Percentiles rank a stretch among this genome's conserved stretches.
These are phyloP conservation scores for Micronisus gabar DNA, from an alignment of 2,113 vertebrate genomes.

Conservation along the genomic window DNA sequence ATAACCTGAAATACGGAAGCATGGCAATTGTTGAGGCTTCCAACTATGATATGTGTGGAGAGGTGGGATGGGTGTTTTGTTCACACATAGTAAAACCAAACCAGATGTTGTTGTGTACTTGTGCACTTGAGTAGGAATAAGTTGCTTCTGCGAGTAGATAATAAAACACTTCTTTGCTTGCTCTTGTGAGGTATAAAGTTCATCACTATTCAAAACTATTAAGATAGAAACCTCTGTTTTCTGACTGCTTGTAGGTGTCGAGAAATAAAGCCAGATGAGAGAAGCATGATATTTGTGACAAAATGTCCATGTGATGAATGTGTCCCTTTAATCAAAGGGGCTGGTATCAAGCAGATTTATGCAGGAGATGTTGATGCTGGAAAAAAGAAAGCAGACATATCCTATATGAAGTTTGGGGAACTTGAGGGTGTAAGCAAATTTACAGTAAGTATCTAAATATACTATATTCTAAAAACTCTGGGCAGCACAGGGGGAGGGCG, in stretches of 20 bases:
- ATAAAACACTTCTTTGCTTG: not conserved
- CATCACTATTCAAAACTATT: not conserved
- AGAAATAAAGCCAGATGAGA: slow-evolving; percentile 84
- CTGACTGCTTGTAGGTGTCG: slow-evolving; percentile 75
- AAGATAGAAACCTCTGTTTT: not conserved
- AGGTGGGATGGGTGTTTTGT: not conserved
- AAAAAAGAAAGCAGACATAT: slow-evolving; percentile 92
- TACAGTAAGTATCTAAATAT: slow-evolving; percentile 77
- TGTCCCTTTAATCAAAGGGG: slow-evolving; percentile 89
- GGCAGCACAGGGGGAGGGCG: not conserved
- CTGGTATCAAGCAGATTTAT: slow-evolving; percentile 92
- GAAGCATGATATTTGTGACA: slow-evolving; percentile 91
- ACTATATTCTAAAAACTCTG: not conserved
- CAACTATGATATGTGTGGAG: not conserved
- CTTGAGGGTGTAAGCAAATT: slow-evolving; percentile 84
- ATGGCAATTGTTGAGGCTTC: not conserved
- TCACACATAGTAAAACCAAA: not conserved
- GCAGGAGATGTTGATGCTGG: slow-evolving; percentile 87
- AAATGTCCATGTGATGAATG: slow-evolving; percentile 97
- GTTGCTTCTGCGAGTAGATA: not conserved
- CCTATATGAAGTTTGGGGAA: slow-evolving; percentile 86
- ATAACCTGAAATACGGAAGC: not conserved
- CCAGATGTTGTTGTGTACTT: not conserved
- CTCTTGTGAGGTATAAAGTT: not conserved
- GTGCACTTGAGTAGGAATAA: not conserved